Evolutionary conservation across 2,113 vertebrate genomes (phyloP), one percentile per base, ranked within the genome.

Genomic region (Cranoglanis bouderius): DNA sequence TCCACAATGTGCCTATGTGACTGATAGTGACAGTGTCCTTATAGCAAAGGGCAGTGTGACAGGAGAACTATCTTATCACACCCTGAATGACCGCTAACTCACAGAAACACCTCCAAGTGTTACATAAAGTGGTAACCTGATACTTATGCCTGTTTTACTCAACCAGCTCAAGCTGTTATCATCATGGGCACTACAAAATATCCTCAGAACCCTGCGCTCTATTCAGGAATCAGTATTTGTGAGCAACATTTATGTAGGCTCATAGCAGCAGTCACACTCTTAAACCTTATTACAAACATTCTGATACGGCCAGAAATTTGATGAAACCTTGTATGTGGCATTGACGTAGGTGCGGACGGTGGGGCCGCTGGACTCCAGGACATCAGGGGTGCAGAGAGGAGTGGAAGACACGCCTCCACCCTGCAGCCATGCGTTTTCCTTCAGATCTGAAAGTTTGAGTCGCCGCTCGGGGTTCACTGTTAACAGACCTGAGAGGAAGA

Each of bases 311-410:
- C 12, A 13, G 51, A 53, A 12, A 14, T 53, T 53, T 53, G 12
- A 16, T 53, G 21, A 59, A 24, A 98, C 97, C 97, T 97, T 96
- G 91, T 97, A 98, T 14, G 97, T 97, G 70, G 96, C 97, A 26
- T 98, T 97, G 90, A 98, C 96, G 1, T 97, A 98, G 0, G 97
- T 97, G 88, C 97, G 96, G 88, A 98, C 97, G 0, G 97, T 97
- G 0, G 96, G 95, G 26, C 97, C 97, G 0, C 97, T 97, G 87
- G 97, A 97, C 92, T 98, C 97, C 0, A 98, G 92, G 83, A 98
- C 96, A 35, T 98, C 97, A 0, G 97, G 97, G 2, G 97, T 98
- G 93, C 97, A 96, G 49, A 98, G 94, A 0, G 97, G 97, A 18
- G 97, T 97, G 67, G 97, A 97, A 72, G 97, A 97, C 90, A 97